Percentiles rank a stretch among this genome's conserved stretches.
Conservation (phyloP, 2,797 vertebrate genomes). For the Balearica regulorum region DNA sequence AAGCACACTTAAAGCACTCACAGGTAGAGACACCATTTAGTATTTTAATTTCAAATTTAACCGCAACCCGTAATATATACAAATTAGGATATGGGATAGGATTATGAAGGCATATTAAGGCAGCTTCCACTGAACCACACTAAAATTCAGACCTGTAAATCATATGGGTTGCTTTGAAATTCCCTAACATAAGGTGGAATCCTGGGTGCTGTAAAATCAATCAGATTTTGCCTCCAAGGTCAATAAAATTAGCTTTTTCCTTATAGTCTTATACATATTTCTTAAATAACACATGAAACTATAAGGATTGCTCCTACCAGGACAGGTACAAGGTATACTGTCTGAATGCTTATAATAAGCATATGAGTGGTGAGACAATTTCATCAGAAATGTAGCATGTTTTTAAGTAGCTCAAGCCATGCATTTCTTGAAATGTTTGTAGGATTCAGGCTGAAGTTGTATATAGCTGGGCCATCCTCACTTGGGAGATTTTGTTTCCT, state of each 20-base stretch:
- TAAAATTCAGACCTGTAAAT: not conserved
- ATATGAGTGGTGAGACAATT: not conserved
- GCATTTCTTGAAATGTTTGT: not conserved
- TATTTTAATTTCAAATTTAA: not conserved
- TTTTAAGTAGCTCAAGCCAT: not conserved
- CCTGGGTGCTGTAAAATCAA: not conserved
- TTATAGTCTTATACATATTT: not conserved
- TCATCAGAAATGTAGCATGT: not conserved
- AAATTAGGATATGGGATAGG: not conserved
- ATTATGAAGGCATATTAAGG: not conserved
- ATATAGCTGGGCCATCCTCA: not conserved
- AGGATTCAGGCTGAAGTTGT: not conserved
- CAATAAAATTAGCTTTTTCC: not conserved
- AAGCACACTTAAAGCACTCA: not conserved
- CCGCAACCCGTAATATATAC: not conserved
- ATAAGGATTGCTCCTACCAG: not conserved
- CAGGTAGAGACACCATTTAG: not conserved
- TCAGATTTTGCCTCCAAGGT: not conserved
- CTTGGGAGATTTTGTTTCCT: not conserved
- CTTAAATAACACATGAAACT: not conserved
- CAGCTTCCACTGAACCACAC: not conserved
- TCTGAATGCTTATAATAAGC: not conserved
- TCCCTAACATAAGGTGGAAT: not conserved
- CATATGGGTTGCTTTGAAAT: not conserved
- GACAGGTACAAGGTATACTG: not conserved